Conservation (phyloP, 2,797 vertebrate genomes). For the Eremophila alpestris region DNA sequence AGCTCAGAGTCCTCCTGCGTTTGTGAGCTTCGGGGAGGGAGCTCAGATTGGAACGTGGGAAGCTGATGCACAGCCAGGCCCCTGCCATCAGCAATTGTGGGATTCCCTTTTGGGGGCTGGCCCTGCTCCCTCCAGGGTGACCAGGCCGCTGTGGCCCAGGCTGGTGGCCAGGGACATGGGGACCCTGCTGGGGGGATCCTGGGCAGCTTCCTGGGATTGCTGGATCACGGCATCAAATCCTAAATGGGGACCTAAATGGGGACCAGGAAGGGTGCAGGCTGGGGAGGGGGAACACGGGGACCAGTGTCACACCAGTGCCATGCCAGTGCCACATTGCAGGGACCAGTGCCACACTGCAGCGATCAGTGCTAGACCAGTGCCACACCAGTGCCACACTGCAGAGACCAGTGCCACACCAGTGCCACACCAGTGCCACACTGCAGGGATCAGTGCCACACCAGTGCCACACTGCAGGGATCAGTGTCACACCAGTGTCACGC, state of each 20-base stretch:
- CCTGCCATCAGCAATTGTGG: not conserved
- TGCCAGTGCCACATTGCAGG: not conserved
- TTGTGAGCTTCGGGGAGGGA: constrained; percentile 51
- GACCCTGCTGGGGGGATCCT: not conserved
- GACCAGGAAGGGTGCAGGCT: not conserved
- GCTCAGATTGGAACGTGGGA: not conserved
- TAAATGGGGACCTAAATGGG: fast-evolving
- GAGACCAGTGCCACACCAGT: not conserved
- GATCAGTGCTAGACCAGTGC: not conserved
- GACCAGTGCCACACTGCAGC: not conserved
- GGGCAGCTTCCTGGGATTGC: not conserved
- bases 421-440: not conserved
- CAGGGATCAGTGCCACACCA: not conserved
- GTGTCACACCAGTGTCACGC: not conserved
- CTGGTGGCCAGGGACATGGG: not conserved
- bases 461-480: too few relatives aligned
- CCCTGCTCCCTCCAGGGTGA: fast-evolving
- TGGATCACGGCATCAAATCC: fast-evolving
- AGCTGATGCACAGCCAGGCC: not conserved
- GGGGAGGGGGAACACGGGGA: not conserved
- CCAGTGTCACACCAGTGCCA: not conserved
- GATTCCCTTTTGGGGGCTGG: not conserved
- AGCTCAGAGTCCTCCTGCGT: not conserved
- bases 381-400: not conserved
- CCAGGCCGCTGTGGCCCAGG: not conserved